Base-by-base conservation (phyloP, 2,113 vertebrate genomes). In the Dipodomys ordii region DNA sequence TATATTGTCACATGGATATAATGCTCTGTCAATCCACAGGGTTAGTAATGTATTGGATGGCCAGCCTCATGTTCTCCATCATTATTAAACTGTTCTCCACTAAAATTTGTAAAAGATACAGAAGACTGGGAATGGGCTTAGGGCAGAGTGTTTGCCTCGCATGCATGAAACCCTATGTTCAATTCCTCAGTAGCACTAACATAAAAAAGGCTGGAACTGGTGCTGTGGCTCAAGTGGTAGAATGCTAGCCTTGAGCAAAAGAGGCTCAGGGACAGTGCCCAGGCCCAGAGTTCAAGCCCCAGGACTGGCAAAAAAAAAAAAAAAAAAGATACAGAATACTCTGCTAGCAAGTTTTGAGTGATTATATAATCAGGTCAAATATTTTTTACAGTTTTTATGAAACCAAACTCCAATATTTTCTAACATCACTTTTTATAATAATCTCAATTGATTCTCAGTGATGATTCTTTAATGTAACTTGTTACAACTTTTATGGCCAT, bases 401-500 rank as follows among this genome's bases (percentile, higher is more conserved):
- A 96, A 86, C 46, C 88, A 44, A 73, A 87, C 68, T 67, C 39
- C 32, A 68, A 4, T 83, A 72, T 32, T 88, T 89, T 78, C 68
- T 15, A 84, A 88, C 20, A 93, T 53, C 49, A 90, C 6, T 22
- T 76, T 62, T 62, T 62, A 77, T 27, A 74, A 87, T n/a, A 78
- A 76, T 69, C 23, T 89, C 30, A 76, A 69, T 6, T 73, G 72
- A 80, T 86, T 5, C 4, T 78, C 69, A 94, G 25, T 89, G 30
- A 77, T 79, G 71, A 90, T 64, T 95, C 72, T 62, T 76, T 74
- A 68, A 62, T 83, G 16, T 60, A 85, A 82, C 74, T 74, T 72
- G 67, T 86, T 86, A 89, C 62, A 90, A 19, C 60, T 95, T 93
- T 94, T 93, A 89, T 3, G 83, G 18, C 62, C 85, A 95, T 27